A percentile compares a stretch with the other conserved stretches of the same genome.
Evolutionary conservation across 53 echinoderm and acorn worm species (phyloP).

Genomic region (Holothuria scabra): DNA sequence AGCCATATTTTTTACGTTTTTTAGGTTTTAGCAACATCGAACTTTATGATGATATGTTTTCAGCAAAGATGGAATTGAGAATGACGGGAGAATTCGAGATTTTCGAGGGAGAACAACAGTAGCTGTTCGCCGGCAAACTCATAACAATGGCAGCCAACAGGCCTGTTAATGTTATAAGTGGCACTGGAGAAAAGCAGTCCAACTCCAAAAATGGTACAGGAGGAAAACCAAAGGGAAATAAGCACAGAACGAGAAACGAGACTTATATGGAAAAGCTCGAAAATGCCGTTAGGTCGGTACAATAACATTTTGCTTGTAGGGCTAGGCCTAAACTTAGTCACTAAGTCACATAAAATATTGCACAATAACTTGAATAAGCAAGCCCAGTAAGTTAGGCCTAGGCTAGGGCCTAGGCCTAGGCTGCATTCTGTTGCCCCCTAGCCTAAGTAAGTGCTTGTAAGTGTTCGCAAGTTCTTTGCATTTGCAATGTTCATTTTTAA

Average conservation of each 20-base stretch:
- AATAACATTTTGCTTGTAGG: no score
- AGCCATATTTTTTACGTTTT: conserved; percentile 51
- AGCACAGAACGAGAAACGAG: conserved; percentile 31
- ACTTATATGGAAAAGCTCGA: conserved; percentile 37
- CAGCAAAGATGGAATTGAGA: conserved; percentile 8
- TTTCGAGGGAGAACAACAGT: conserved; percentile 32
- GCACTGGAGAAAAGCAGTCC: conserved; percentile 9
- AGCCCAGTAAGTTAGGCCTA: no score
- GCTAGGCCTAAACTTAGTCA: no score
- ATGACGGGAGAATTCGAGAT: conserved; percentile 28
- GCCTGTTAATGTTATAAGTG: conserved; percentile 13
- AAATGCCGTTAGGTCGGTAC: conserved; percentile 42
- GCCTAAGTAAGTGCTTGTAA: no score
- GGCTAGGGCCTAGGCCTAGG: no score
- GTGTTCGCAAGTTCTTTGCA: no score
- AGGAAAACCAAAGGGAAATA: conserved; percentile 31
- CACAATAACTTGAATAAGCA: no score
- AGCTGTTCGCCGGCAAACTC: conserved; percentile 16
- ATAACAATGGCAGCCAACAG: conserved; percentile 44
- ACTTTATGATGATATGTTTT: conserved; percentile 31
- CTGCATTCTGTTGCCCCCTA: no score
- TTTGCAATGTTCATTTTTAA: no score
- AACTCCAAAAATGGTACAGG: conserved; percentile 21
- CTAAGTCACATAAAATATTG: no score
- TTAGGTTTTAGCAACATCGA: conserved; percentile 31